Percentiles rank a stretch among this genome's conserved stretches.
Evolutionary conservation across 2,888 invertebrate genomes (phyloP).

Genomic region (Pecten maximus): DNA sequence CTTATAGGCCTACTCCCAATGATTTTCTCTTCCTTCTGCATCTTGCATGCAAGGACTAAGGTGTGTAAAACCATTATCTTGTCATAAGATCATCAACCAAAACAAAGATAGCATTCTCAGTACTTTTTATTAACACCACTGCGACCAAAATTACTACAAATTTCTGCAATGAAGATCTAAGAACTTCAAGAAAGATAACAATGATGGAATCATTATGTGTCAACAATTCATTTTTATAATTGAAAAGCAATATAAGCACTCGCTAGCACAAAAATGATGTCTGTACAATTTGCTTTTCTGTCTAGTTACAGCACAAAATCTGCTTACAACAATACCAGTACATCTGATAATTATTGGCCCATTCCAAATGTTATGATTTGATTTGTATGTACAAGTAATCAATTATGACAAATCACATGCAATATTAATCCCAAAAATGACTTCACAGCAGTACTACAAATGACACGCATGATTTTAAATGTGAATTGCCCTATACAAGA

Average conservation of each 20-base stretch:
- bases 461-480: neutral
- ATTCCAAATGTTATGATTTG: neutral
- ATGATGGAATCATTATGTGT: constrained; percentile 26
- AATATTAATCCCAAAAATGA: neutral
- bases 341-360: neutral
- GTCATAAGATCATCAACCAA: too few species aligned
- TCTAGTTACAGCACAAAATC: neutral
- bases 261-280: neutral
- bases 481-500: neutral
- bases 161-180: constrained; percentile 4
- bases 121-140: constrained; percentile 27
- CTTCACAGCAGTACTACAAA: neutral
- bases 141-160: constrained; percentile 16
- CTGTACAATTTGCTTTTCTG: neutral
- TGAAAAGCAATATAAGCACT: neutral
- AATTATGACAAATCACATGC: neutral
- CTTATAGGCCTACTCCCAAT: too few species aligned
- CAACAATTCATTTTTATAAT: neutral
- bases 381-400: neutral
- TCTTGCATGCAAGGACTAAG: too few species aligned
- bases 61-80: too few species aligned
- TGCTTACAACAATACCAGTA: neutral
- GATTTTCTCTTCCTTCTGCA: too few species aligned
- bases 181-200: constrained; percentile 9
- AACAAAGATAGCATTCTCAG: neutral